phyloP scores from a whole-genome alignment of 2,113 vertebrate species.

The Neolamprologus falcicula region DNA sequence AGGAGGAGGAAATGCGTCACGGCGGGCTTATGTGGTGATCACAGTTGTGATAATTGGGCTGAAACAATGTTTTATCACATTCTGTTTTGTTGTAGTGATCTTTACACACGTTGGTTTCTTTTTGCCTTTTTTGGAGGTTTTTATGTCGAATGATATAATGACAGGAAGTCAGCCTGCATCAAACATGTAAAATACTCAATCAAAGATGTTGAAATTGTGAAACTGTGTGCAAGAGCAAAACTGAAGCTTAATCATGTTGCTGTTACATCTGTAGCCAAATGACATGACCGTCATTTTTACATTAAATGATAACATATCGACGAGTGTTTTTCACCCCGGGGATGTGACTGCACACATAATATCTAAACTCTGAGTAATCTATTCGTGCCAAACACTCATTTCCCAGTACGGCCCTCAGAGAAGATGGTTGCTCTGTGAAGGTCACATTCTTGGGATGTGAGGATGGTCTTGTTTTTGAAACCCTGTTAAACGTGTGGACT shows the following conservation, averaged over 20 bases:
- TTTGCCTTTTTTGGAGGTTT: not conserved
- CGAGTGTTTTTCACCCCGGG: accelerated
- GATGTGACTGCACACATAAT: not conserved
- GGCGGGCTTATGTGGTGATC: not conserved
- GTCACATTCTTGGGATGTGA: not conserved
- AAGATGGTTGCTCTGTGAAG: not conserved
- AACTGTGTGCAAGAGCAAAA: not conserved
- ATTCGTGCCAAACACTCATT: not conserved
- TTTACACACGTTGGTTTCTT: not conserved
- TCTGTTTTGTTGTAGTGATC: not conserved
- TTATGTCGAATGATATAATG: not conserved
- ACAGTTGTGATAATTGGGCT: not conserved
- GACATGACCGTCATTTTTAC: accelerated
- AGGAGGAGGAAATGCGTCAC: not conserved
- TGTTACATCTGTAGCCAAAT: not conserved
- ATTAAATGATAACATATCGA: not conserved
- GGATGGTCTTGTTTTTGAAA: not conserved
- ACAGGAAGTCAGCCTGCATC: not conserved
- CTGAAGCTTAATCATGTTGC: not conserved
- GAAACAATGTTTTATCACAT: not conserved
- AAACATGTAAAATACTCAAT: not conserved
- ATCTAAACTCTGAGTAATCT: not conserved
- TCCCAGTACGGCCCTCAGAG: no score
- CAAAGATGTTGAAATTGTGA: not conserved
- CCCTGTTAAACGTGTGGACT: not conserved